Evolutionary conservation across 2,113 vertebrate genomes (phyloP), one percentile per base, ranked within the genome.

Genomic region (Malaclemys terrapin): DNA sequence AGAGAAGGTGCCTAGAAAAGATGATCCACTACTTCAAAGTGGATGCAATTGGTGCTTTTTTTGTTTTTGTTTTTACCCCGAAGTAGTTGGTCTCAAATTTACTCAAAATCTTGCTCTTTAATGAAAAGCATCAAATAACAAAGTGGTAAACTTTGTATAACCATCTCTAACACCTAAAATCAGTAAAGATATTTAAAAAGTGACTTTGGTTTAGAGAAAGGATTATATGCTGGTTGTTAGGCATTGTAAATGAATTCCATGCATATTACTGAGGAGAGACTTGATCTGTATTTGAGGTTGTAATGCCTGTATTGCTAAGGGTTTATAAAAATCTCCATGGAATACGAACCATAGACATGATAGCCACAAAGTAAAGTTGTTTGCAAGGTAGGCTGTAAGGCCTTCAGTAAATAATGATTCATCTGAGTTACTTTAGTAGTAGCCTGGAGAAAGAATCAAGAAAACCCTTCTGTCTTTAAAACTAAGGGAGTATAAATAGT

Each of bases 171-270:
- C 13, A 27, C 69, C 72, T 56, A 62, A 54, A 54, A 52, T 22
- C 38, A 12, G 82, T 27, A 52, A 50, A 82, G 56, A 50, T 45
- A 10, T 79, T 90, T 38, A 1, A 38, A 82, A 80, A 35, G 17
- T n/a, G 16, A 22, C 11, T 72, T 38, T 53, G 65, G 50, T 19
- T 17, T 57, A 54, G 24, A 81, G 50, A 17, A 3, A 8, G n/a
- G 42, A 31, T 47, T 57, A 35, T 52, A 47, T 25, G 8, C 24
- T 0, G 42, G 13, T 50, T 84, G 47, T 10, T 82, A 72, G 47
- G 31, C 69, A 47, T 27, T 93, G 56, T 57, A 47, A 88, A 31
- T 93, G 85, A 47, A 29, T 85, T 19, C 59, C 29, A 35, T 53
- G n/a, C 25, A 49, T 91, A 49, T 24, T 31, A 35, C 50, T 79